These are phyloP conservation scores for Cryptomyrus ogoouensis DNA, from an alignment of 2,113 vertebrate genomes.

Conservation along the genomic window DNA sequence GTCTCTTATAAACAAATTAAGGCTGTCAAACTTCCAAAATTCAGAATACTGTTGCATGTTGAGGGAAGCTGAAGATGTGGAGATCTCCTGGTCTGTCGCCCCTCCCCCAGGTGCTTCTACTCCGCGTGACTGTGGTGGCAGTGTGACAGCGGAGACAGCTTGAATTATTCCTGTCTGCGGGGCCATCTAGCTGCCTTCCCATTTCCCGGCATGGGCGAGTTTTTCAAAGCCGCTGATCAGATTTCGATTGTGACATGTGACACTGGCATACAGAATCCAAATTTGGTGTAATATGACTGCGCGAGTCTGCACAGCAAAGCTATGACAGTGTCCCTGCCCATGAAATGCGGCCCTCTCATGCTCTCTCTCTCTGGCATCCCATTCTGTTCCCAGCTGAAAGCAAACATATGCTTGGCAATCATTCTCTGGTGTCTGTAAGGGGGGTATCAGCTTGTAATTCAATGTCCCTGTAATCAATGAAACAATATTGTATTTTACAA, in stretches of 20 bases:
- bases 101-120: slow-evolving; percentile 32
- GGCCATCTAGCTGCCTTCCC: slow-evolving; percentile 30
- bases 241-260: not conserved
- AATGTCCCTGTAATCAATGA: not conserved
- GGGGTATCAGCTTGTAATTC: not conserved
- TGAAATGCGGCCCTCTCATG: not conserved
- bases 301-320: not conserved
- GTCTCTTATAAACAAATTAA: slow-evolving; percentile 68
- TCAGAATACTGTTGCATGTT: slow-evolving; percentile 70
- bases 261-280: not conserved
- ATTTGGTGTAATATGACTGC: not conserved
- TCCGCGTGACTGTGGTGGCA: slow-evolving; percentile 35
- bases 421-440: not conserved
- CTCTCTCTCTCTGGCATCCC: not conserved
- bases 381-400: not conserved
- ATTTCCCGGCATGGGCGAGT: slow-evolving; percentile 34
- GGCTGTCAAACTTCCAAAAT: slow-evolving; percentile 62
- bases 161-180: slow-evolving; percentile 63
- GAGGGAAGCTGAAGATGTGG: slow-evolving; percentile 54
- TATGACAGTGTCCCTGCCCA: not conserved
- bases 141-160: slow-evolving; percentile 59
- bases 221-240: not conserved
- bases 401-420: not conserved
- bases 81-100: slow-evolving; percentile 60
- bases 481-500: not conserved